A percentile compares a stretch with the other conserved stretches of the same genome.
phyloP scores from a whole-genome alignment of 2,113 vertebrate species.

The Poeciliopsis occidentalis region DNA sequence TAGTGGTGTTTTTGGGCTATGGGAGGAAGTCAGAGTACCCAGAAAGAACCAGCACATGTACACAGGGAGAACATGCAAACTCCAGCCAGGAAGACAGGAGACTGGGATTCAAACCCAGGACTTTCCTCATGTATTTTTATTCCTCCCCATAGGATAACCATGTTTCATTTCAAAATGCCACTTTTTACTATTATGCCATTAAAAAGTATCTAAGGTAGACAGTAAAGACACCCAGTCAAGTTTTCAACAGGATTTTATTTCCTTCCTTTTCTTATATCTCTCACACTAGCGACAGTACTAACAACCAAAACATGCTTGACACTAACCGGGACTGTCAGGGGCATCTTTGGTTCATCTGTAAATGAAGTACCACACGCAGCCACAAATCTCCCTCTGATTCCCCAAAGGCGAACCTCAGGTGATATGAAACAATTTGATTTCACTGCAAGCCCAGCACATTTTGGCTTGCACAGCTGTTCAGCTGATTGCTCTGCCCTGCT shows the following conservation, averaged over 20 bases:
- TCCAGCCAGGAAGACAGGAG: no score
- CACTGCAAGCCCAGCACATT: not conserved
- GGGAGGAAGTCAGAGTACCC: no score
- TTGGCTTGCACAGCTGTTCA: not conserved
- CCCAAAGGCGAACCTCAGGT: not conserved
- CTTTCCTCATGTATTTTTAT: not conserved
- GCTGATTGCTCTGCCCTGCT: not conserved
- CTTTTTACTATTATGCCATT: not conserved
- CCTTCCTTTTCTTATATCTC: not conserved
- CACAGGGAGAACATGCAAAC: no score
- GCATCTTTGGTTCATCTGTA: slow-evolving; percentile 4
- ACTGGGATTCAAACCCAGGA: no score
- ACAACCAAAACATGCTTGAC: not conserved
- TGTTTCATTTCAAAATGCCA: not conserved
- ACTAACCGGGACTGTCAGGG: slow-evolving; percentile 5
- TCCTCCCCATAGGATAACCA: not conserved
- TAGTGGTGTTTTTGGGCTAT: no score
- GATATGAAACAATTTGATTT: slow-evolving; percentile 12
- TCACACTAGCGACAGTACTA: not conserved
- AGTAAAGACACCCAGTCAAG: slow-evolving; percentile 4
- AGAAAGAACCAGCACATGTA: no score
- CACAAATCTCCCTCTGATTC: not conserved
- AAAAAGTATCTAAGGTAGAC: slow-evolving; percentile 5
- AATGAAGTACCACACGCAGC: not conserved
- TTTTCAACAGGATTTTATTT: not conserved